A percentile compares a stretch with the other conserved stretches of the same genome.
Conservation (phyloP, 2,797 vertebrate genomes). For the Dromococcyx pavoninus region DNA sequence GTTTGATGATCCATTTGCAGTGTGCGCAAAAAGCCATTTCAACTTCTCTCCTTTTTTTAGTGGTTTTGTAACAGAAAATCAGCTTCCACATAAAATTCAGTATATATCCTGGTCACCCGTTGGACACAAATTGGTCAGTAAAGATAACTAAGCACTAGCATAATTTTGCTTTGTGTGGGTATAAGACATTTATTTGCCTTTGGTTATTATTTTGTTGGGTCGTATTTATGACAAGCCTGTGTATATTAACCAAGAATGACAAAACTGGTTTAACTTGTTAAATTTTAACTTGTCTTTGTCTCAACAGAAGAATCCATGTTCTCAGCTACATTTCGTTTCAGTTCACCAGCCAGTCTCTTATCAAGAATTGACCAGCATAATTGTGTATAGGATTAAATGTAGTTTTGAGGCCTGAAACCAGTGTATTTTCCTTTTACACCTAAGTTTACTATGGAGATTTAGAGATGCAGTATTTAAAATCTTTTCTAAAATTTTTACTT, state of each 20-base stretch:
- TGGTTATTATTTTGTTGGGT: conserved; percentile 17
- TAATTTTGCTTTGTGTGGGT: conserved; percentile 49
- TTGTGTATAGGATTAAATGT: neutral
- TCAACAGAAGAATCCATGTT: neutral
- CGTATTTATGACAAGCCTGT: neutral
- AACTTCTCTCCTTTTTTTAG: conserved; percentile 74
- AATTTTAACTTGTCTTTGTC: neutral
- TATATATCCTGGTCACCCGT: conserved; percentile 87
- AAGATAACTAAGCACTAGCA: conserved; percentile 34
- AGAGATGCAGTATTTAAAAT: neutral
- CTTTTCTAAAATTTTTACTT: neutral
- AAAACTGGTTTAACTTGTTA: neutral
- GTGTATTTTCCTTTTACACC: neutral
- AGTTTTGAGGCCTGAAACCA: neutral
- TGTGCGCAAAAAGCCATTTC: conserved; percentile 6
- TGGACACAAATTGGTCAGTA: conserved; percentile 90
- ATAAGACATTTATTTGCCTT: conserved; percentile 52
- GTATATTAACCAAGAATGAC: neutral
- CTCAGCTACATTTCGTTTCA: neutral
- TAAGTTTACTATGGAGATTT: neutral
- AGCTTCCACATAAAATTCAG: conserved; percentile 86
- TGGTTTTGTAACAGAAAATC: conserved; percentile 80
- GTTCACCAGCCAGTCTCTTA: neutral
- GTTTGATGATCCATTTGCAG: conserved; percentile 4
- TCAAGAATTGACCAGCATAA: neutral